A percentile compares a stretch with the other conserved stretches of the same genome.
These are phyloP conservation scores for Brienomyrus longianalis DNA, from an alignment of 2,113 vertebrate genomes.

Conservation along the genomic window DNA sequence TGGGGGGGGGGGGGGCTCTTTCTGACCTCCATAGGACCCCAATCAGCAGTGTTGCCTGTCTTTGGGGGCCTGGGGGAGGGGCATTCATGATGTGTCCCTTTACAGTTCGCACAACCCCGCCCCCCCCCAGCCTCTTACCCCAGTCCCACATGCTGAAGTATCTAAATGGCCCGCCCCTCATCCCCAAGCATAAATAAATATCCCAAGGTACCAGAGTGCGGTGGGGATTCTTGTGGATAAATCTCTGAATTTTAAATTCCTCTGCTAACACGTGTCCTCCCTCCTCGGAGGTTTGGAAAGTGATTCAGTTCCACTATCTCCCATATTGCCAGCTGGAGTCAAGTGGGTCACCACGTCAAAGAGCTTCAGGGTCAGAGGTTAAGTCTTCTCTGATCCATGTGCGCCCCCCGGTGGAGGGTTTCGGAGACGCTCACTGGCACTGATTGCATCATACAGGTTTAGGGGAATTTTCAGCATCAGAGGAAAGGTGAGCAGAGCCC, in stretches of 20 bases:
- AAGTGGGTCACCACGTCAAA: slow-evolving; percentile 19
- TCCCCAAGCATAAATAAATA: neutral
- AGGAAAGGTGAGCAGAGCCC: slow-evolving; percentile 19
- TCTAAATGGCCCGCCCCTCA: neutral
- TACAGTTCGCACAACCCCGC: neutral
- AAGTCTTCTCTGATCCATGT: slow-evolving; percentile 57
- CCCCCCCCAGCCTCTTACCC: neutral
- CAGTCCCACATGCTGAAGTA: neutral
- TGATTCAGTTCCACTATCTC: slow-evolving; percentile 10
- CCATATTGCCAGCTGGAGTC: slow-evolving; percentile 15
- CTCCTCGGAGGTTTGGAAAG: neutral
- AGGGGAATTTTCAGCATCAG: slow-evolving; percentile 51
- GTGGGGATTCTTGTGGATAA: neutral
- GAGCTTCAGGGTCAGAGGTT: slow-evolving; percentile 47
- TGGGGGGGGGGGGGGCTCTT: no score
- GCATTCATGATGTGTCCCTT: neutral
- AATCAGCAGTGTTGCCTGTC: no score
- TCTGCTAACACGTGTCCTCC: neutral
- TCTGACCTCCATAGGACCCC: neutral
- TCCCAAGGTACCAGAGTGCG: neutral
- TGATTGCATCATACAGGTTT: slow-evolving; percentile 55
- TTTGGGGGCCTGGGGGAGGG: neutral
- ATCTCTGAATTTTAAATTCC: neutral
- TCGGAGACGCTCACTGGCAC: slow-evolving; percentile 35
- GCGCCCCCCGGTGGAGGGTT: slow-evolving; percentile 42